Evolutionary conservation across 2,888 invertebrate species (phyloP), one percentile per base, ranked within the genome.

Genomic region (Scaptomyza reducta): DNA sequence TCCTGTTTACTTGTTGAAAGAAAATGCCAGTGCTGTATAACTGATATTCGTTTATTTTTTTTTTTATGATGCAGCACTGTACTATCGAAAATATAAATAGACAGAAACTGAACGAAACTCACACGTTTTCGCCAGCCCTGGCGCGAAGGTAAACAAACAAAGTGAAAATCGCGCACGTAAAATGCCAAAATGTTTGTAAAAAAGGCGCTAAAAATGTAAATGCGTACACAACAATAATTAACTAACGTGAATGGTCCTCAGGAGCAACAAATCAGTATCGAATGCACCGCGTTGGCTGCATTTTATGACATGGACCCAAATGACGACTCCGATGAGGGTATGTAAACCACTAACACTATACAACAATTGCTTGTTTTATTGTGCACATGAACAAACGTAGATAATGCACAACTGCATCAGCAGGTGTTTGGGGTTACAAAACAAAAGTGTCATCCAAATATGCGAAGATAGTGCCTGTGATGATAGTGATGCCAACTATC

Each of bases 1-100:
- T 45, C 63, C 69, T 73, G 72, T 74, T 69, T 73, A 74, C 70
- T 73, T 73, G 75, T 70, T 73, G 70, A 74, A 58, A 72, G 54
- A 56, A 53, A 27, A 53, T 22, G 18, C 41, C 40, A 71, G 71
- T 71, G 71, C n/a, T 71, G 68, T 41, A 56, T 27, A 71, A 29
- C 7, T 53, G 14, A 16, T 27, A 13, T 18, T n/a, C n/a, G n/a
- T n/a, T n/a, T n/a, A 22, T 9, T 41, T 45, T 58, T 41, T 47
- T 41, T 47, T 45, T 41, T 33, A 18, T 33, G 42, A 62, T 41
- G 50, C 49, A 56, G 27, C 42, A 56, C 44, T 38, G 47, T 44
- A 38, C 44, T 44, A 51, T 70, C 50, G 58, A 29, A 49, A 9
- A 29, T 46, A 56, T 60, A 54, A 16, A 11, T 33, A 22, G 33